Percentiles rank a stretch among this genome's conserved stretches.
phyloP scores from a whole-genome alignment of 2,113 vertebrate species.

The Ctenomys sociabilis region DNA sequence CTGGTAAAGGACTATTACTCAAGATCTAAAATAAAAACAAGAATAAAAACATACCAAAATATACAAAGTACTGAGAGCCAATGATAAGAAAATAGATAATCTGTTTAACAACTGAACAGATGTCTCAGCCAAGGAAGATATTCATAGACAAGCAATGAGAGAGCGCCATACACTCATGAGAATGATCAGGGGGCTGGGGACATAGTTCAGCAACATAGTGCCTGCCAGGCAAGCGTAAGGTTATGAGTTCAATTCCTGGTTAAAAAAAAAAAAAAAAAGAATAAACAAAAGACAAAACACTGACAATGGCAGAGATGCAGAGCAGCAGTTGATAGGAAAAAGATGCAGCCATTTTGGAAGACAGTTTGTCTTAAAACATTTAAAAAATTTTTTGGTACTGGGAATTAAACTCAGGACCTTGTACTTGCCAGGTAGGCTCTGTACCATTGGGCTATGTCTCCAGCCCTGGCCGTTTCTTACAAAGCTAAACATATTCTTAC shows the following conservation, averaged over 20 bases:
- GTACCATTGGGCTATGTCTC: no score
- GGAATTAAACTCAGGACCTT: no score
- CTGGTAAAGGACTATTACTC: neutral
- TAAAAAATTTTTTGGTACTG: no score
- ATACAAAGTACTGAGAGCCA: neutral
- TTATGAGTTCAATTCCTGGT: no score
- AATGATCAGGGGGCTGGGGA: no score
- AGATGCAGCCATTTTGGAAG: neutral
- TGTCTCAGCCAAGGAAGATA: neutral
- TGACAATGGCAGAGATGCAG: neutral
- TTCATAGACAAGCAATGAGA: neutral
- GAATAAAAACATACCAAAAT: neutral
- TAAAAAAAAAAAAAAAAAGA: no score
- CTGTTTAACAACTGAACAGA: neutral
- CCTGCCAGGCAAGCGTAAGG: no score
- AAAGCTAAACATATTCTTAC: neutral
- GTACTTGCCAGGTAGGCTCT: no score
- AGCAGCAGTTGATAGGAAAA: neutral
- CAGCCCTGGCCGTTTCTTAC: neutral
- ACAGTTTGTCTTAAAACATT: neutral
- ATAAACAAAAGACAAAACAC: neutral
- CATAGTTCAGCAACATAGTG: no score
- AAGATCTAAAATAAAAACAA: neutral
- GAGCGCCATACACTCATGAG: no score
- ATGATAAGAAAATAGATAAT: neutral